A percentile compares a stretch with the other conserved stretches of the same genome.
phyloP scores from a whole-genome alignment of 1,140 invertebrate species.

The Drosophila repletoides region DNA sequence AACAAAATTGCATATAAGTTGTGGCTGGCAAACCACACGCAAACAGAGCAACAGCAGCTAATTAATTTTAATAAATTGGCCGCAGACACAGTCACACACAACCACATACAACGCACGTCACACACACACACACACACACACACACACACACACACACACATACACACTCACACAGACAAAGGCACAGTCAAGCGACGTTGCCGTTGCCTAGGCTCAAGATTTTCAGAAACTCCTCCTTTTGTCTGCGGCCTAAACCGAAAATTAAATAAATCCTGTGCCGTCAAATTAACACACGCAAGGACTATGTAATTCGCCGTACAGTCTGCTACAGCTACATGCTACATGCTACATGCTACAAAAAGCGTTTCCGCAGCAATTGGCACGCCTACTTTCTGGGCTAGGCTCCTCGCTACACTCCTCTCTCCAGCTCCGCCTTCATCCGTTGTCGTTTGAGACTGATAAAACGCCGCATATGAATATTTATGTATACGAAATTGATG shows the following conservation, averaged over 20 bases:
- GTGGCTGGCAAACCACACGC: conserved; percentile 28
- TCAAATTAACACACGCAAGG: conserved; percentile 72
- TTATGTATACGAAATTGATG: conserved; percentile 74
- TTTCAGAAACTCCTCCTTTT: conserved; percentile 22
- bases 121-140: background rate
- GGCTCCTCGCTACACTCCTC: background rate
- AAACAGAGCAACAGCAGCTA: conserved; percentile 53
- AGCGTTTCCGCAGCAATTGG: conserved; percentile 9
- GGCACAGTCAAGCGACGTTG: conserved; percentile 29
- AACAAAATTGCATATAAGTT: conserved; percentile 23
- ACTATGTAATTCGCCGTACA: conserved; percentile 1
- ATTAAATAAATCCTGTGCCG: conserved; percentile 73
- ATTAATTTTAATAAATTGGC: conserved; percentile 80
- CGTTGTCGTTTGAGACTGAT: conserved; percentile 46
- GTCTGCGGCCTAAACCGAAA: conserved; percentile 54
- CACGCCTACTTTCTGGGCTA: conserved; percentile 17
- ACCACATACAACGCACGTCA: too few species aligned
- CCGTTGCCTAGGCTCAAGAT: conserved; percentile 35
- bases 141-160: conserved; percentile 7
- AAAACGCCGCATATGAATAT: conserved; percentile 73
- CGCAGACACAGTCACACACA: conserved; percentile 40
- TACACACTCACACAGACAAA: background rate
- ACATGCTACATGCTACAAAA: conserved; percentile 17
- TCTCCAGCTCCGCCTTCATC: conserved; percentile 2
- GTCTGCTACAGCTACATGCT: conserved; percentile 5